A percentile compares a stretch with the other conserved stretches of the same genome.
phyloP scores from a whole-genome alignment of 2,888 invertebrate species.

The Slavum lentiscoides region DNA sequence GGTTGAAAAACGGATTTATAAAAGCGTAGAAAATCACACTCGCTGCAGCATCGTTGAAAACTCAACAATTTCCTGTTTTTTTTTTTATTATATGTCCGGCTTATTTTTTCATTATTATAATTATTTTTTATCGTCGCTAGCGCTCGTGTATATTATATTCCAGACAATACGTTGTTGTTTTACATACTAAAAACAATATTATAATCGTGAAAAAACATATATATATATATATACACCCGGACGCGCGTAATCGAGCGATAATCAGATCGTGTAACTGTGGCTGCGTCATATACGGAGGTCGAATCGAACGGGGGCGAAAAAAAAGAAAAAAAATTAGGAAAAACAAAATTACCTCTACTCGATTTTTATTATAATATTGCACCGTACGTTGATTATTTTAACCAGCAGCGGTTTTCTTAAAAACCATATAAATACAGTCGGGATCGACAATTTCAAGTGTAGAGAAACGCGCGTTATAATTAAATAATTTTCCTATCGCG shows the following conservation, averaged over 20 bases:
- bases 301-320: not conserved
- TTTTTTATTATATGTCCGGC: not conserved
- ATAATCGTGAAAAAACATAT: not conserved
- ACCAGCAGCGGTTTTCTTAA: too few relatives aligned
- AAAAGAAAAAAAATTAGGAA: too few relatives aligned
- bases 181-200: not conserved
- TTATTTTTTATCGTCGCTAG: not conserved
- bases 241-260: slow-evolving; percentile 13
- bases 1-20: not conserved
- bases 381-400: too few relatives aligned
- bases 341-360: too few relatives aligned
- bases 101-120: slow-evolving; percentile 12
- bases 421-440: too few relatives aligned
- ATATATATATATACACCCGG: too few relatives aligned
- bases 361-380: not conserved
- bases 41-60: not conserved
- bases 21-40: not conserved
- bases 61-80: slow-evolving; percentile 9
- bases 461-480: too few relatives aligned
- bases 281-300: not conserved
- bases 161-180: slow-evolving; percentile 35
- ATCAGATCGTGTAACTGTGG: not conserved
- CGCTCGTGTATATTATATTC: not conserved
- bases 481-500: too few relatives aligned
- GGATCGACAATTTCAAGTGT: too few relatives aligned